These are phyloP conservation scores for Enteromius viviparus DNA, from an alignment of 2,797 vertebrate species.

Conservation along the genomic window DNA sequence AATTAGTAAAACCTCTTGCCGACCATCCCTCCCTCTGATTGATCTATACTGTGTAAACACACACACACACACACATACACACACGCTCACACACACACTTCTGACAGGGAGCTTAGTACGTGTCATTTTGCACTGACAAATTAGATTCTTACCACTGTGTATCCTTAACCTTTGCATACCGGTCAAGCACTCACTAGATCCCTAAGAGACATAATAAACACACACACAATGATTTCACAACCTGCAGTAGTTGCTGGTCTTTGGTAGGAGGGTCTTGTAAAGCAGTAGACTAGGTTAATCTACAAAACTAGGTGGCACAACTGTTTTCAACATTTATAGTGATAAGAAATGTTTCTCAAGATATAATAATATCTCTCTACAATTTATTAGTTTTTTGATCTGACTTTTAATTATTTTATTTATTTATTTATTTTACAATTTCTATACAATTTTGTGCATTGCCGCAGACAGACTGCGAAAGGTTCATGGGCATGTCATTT, in stretches of 20 bases:
- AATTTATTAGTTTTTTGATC: neutral
- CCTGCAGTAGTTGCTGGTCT: conserved; percentile 64
- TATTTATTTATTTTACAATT: neutral
- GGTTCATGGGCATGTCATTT: neutral
- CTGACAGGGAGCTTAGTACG: conserved; percentile 52
- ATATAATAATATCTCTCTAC: neutral
- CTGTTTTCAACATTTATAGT: neutral
- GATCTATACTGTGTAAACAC: conserved; percentile 44
- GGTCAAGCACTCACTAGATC: conserved; percentile 59
- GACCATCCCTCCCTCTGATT: conserved; percentile 20
- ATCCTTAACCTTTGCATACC: conserved; percentile 69
- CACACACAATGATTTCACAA: conserved; percentile 56
- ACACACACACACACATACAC: conserved; percentile 28
- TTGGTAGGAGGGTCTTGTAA: conserved; percentile 42
- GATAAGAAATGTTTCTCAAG: neutral
- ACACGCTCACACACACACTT: conserved; percentile 36
- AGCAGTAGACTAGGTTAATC: neutral
- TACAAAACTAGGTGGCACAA: neutral
- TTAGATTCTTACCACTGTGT: conserved; percentile 55
- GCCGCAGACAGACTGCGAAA: neutral
- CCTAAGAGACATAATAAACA: conserved; percentile 35
- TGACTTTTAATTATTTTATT: neutral
- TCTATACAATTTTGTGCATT: neutral
- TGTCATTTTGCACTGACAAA: conserved; percentile 57
- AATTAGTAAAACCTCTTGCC: conserved; percentile 39